phyloP scores from a whole-genome alignment of 1,140 invertebrate genomes.

The Cyclina sinensis region DNA sequence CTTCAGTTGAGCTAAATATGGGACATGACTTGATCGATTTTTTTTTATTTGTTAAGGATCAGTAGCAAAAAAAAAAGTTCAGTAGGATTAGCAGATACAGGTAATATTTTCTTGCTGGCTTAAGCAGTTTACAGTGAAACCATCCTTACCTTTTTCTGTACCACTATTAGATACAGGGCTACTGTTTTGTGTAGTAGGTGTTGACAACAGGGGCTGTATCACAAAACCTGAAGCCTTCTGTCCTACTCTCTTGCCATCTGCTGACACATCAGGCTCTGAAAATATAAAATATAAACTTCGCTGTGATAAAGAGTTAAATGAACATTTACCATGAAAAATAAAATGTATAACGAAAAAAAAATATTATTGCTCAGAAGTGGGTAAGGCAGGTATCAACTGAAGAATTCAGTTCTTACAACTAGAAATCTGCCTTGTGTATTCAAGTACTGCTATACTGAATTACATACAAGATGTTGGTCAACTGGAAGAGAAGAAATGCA shows the following conservation, averaged over 20 bases:
- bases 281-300: neutral
- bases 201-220: neutral
- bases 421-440: neutral
- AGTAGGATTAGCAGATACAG: no score
- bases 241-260: neutral
- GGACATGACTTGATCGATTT: no score
- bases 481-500: neutral
- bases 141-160: neutral
- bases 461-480: neutral
- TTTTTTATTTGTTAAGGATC: no score
- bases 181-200: neutral
- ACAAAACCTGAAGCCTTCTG: constrained; percentile 15
- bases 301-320: neutral
- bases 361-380: no score
- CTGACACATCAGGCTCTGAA: constrained; percentile 43
- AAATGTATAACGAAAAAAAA: neutral
- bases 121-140: no score
- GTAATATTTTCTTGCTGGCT: no score
- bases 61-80: no score
- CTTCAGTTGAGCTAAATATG: no score
- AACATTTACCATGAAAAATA: neutral
- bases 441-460: no score
- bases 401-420: neutral
- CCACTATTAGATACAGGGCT: no score
- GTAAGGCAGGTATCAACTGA: no score